These are phyloP conservation scores for Drosophila aldrichi DNA, from an alignment of 2,888 invertebrate genomes.

Conservation along the genomic window DNA sequence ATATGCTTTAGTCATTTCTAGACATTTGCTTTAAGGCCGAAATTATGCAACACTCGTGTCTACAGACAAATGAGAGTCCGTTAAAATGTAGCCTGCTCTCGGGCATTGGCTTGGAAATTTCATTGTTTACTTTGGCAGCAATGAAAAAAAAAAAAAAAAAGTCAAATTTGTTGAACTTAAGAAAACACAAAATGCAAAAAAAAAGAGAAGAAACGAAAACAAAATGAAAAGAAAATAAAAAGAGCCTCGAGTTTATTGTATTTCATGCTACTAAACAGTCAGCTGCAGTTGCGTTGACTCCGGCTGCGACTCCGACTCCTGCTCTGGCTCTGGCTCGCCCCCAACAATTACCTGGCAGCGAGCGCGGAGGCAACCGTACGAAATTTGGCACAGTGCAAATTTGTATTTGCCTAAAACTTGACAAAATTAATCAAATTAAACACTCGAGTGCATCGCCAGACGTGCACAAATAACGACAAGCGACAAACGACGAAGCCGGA, in stretches of 20 bases:
- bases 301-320: no score
- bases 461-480: slow-evolving; percentile 77
- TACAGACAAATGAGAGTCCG: background rate
- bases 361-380: slow-evolving; percentile 40
- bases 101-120: slow-evolving; percentile 24
- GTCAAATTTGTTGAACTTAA: slow-evolving; percentile 38
- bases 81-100: slow-evolving; percentile 44
- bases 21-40: slow-evolving; percentile 12
- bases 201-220: background rate
- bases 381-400: slow-evolving; percentile 76
- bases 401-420: slow-evolving; percentile 79
- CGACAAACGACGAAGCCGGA: slow-evolving; percentile 50
- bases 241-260: slow-evolving; percentile 10
- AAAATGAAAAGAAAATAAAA: slow-evolving; percentile 8
- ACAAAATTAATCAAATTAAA: slow-evolving; percentile 84
- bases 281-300: slow-evolving; percentile 28
- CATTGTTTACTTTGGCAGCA: slow-evolving; percentile 31
- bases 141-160: background rate
- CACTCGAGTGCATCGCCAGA: slow-evolving; percentile 83
- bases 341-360: slow-evolving; percentile 50
- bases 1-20: slow-evolving; percentile 5
- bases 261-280: slow-evolving; percentile 24
- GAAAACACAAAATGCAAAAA: slow-evolving; percentile 11
- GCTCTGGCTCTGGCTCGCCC: slow-evolving; percentile 3
- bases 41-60: slow-evolving; percentile 39